Evolutionary conservation across 2,797 vertebrate genomes (phyloP).

Genomic region (Schizopygopsis malacanthus): DNA sequence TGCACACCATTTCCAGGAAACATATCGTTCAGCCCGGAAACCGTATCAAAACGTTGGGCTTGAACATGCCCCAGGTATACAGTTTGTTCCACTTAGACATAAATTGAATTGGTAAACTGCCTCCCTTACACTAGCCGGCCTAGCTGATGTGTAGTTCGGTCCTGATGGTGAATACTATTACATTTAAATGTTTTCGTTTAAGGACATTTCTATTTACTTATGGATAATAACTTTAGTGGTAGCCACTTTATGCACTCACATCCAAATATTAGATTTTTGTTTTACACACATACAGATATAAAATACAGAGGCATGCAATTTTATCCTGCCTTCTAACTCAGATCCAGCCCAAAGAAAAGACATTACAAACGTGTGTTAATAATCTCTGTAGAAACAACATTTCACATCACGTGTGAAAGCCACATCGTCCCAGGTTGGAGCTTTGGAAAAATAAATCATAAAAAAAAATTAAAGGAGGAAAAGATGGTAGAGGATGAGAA

Average conservation of each 20-base stretch:
- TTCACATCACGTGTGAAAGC: conserved; percentile 75
- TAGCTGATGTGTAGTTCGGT: neutral
- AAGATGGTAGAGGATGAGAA: conserved; percentile 59
- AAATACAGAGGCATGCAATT: conserved; percentile 1
- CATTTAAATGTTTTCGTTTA: neutral
- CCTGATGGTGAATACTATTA: neutral
- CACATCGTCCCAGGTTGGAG: conserved; percentile 66
- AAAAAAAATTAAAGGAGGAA: conserved; percentile 53
- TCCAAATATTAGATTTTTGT: neutral
- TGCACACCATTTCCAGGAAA: no score
- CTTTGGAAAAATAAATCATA: conserved; percentile 67
- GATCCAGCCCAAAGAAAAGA: conserved; percentile 29
- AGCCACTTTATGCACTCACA: neutral
- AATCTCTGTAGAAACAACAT: conserved; percentile 75
- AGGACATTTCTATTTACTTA: neutral
- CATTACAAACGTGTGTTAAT: conserved; percentile 66
- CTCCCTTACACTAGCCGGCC: neutral
- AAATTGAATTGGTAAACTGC: neutral
- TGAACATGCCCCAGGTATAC: neutral
- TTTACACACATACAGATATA: neutral
- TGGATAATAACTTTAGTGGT: neutral
- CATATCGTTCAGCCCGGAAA: no score
- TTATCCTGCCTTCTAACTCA: conserved; percentile 13
- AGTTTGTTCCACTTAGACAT: neutral
- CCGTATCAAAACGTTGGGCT: no score